Conservation (phyloP, 2,113 vertebrate genomes). For the Xerus inauris region DNA sequence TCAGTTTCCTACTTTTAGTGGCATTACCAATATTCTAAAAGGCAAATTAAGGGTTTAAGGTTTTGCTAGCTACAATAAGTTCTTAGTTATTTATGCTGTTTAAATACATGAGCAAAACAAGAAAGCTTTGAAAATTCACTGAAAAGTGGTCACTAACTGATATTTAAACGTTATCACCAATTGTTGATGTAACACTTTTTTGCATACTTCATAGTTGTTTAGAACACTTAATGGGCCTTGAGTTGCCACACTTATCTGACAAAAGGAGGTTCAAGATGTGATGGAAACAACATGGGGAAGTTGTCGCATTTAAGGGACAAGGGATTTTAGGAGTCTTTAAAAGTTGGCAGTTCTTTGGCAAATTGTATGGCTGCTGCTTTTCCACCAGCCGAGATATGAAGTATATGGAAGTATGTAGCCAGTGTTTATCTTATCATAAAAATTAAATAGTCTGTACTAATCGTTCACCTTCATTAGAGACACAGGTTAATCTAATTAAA, state of each 20-base stretch:
- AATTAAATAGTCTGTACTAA: constrained; percentile 55
- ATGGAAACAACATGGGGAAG: neutral
- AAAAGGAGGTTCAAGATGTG: constrained; percentile 6
- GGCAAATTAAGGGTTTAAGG: neutral
- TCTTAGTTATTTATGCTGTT: neutral
- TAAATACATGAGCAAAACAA: constrained; percentile 26
- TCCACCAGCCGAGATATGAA: neutral
- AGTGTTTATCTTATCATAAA: constrained; percentile 64
- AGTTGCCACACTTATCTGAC: neutral
- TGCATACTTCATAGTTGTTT: neutral
- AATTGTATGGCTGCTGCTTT: constrained; percentile 18
- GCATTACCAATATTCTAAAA: neutral
- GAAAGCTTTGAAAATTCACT: constrained; percentile 46
- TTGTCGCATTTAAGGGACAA: constrained; percentile 31
- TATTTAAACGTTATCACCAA: neutral
- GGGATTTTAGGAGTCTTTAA: constrained; percentile 42
- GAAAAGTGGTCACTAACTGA: neutral
- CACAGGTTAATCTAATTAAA: constrained; percentile 50
- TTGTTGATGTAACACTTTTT: neutral
- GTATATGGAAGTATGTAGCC: neutral
- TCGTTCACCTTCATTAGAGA: neutral
- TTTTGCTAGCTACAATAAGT: neutral
- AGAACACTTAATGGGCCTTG: neutral
- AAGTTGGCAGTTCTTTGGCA: constrained; percentile 45
- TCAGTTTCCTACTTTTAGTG: neutral